A percentile compares a stretch with the other conserved stretches of the same genome.
Evolutionary conservation across 2,113 vertebrate species (phyloP).

Genomic region (Podarcis cretensis): DNA sequence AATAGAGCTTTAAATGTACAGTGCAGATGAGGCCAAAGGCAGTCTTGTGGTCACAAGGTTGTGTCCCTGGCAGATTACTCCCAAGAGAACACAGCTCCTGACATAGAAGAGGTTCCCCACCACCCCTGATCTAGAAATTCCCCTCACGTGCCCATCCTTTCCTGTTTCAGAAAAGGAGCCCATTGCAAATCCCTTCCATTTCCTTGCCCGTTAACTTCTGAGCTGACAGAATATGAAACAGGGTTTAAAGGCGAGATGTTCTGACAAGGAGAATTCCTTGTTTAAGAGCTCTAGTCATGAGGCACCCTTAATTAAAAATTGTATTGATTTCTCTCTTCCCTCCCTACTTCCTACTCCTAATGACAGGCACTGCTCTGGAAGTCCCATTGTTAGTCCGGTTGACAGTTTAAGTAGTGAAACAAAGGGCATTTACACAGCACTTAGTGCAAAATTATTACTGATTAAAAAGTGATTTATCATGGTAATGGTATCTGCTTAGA

Average conservation of each 20-base stretch:
- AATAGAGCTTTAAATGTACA: no score
- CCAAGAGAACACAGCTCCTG: background rate
- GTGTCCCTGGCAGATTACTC: background rate
- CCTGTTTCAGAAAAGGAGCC: background rate
- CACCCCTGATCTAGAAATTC: background rate
- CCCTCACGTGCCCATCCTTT: background rate
- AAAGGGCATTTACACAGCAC: slow-evolving; percentile 80
- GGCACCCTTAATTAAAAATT: slow-evolving; percentile 82
- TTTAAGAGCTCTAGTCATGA: slow-evolving; percentile 65
- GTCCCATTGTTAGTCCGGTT: slow-evolving; percentile 73
- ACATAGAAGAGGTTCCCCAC: background rate
- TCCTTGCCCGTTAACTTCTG: slow-evolving; percentile 54
- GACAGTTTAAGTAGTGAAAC: slow-evolving; percentile 83
- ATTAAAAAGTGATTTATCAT: slow-evolving; percentile 85
- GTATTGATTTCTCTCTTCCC: slow-evolving; percentile 78
- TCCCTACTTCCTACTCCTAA: slow-evolving; percentile 56
- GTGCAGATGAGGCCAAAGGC: no score
- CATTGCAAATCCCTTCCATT: background rate
- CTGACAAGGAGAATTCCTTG: slow-evolving; percentile 72
- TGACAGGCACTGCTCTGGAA: slow-evolving; percentile 74
- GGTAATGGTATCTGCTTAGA: slow-evolving; percentile 70
- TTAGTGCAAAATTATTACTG: slow-evolving; percentile 84
- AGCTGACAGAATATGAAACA: slow-evolving; percentile 57
- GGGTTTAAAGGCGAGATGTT: slow-evolving; percentile 65
- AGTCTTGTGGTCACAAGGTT: no score